Base-by-base conservation (phyloP, 2,113 vertebrate genomes). In the Apaloderma vittatum region DNA sequence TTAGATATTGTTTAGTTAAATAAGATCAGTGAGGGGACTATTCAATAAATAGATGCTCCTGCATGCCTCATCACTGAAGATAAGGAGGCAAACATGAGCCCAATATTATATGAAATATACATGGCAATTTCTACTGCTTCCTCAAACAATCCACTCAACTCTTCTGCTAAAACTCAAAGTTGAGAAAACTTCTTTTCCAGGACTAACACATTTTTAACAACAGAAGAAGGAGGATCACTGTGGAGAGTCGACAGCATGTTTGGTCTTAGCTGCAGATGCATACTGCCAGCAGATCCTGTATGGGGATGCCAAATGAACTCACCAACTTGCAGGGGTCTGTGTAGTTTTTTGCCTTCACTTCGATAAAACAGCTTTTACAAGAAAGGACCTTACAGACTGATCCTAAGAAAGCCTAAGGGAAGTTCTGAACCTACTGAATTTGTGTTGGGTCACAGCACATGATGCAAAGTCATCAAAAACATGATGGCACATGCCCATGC, bases 401-500 rank as follows among this genome's bases (percentile, higher is more conserved):
- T 67, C 67, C 18, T 67, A 58, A 90, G 30, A 23, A 76, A 95
- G 15, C 29, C 36, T 74, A 57, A 36, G 7, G 43, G 16, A 86
- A 81, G 26, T 59, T 74, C 22, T 67, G 26, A 92, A 80, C 32
- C 26, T 67, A n/a, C 23, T 32, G 26, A 63, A 30, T 61, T n/a
- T 63, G 20, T 40, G 20, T 21, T 91, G 17, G 17, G 32, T 54
- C 55, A 57, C 1, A 81, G 29, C 48, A 62, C 13, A 10, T 0
- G 2, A 55, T 4, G 4, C 0, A 0, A 93, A 74, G 14, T 58
- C 21, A 58, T 54, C 67, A 62, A n/a, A 57, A 90, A 65, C 12
- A 9, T 8, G 21, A 45, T 30, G 23, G 13, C 32, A 27, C 12
- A 7, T 0, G 2, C 4, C 8, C 22, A 6, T 23, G 2, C 49